Conservation (phyloP, 2,888 invertebrate genomes). For the Eupithecia subumbrata region DNA sequence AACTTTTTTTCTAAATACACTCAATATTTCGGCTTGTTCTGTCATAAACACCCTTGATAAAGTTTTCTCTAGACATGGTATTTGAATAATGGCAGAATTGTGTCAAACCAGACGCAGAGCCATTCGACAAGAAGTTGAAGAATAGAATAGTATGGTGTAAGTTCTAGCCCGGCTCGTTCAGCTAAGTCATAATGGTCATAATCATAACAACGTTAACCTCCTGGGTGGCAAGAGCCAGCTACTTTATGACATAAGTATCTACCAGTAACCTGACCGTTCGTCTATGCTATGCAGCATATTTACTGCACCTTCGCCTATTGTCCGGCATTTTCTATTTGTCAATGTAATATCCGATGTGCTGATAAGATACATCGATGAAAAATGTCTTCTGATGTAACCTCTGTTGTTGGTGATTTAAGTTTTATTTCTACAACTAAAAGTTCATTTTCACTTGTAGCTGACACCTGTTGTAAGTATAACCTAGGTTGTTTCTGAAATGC, state of each 20-base stretch:
- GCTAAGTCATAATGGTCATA: no score
- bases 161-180: background rate
- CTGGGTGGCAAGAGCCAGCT: slow-evolving; percentile 1
- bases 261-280: slow-evolving; percentile 53
- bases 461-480: background rate
- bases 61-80: background rate
- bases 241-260: slow-evolving; percentile 14
- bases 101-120: no score
- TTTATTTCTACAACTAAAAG: slow-evolving; percentile 52
- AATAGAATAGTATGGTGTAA: background rate
- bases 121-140: no score
- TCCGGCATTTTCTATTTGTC: slow-evolving; percentile 58
- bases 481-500: background rate
- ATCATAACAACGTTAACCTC: background rate
- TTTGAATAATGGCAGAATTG: no score
- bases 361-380: slow-evolving; percentile 54
- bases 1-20: no score
- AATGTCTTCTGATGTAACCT: slow-evolving; percentile 65
- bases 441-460: slow-evolving; percentile 37
- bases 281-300: slow-evolving; percentile 55
- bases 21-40: background rate
- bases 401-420: slow-evolving; percentile 49
- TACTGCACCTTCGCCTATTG: slow-evolving; percentile 60
- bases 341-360: slow-evolving; percentile 40
- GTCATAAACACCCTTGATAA: background rate